A percentile compares a stretch with the other conserved stretches of the same genome.
Evolutionary conservation across 2,797 vertebrate genomes (phyloP).

Genomic region (Acanthis flammea): DNA sequence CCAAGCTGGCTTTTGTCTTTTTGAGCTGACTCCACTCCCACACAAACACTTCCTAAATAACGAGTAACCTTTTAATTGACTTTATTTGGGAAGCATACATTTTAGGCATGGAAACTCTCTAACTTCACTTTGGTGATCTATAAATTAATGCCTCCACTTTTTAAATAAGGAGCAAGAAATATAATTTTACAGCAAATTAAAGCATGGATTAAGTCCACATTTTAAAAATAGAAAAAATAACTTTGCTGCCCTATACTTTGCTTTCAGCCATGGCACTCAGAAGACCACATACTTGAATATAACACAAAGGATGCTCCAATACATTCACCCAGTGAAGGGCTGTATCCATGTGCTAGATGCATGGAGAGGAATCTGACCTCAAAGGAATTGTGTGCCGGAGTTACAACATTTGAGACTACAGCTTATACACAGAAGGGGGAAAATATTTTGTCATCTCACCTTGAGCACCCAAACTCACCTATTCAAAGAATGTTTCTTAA

Average conservation of each 20-base stretch:
- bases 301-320: not conserved
- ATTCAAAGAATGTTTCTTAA: not conserved
- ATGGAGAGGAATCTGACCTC: not conserved
- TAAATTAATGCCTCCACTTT: not conserved
- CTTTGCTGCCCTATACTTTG: not conserved
- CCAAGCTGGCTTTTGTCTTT: not conserved
- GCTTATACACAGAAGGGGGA: fast-evolving
- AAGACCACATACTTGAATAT: not conserved
- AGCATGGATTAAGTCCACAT: not conserved
- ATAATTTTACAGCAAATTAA: not conserved
- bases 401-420: not conserved
- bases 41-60: not conserved
- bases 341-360: not conserved
- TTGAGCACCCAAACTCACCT: not conserved
- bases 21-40: not conserved
- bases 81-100: not conserved
- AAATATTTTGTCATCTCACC: too few relatives aligned
- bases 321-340: fast-evolving
- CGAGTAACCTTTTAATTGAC: not conserved
- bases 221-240: not conserved
- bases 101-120: not conserved
- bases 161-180: not conserved
- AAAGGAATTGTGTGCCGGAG: not conserved
- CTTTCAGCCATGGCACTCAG: not conserved
- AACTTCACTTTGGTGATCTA: not conserved